Evolutionary conservation across 2,797 vertebrate species (phyloP).

Genomic region (Tamandua tetradactyla): DNA sequence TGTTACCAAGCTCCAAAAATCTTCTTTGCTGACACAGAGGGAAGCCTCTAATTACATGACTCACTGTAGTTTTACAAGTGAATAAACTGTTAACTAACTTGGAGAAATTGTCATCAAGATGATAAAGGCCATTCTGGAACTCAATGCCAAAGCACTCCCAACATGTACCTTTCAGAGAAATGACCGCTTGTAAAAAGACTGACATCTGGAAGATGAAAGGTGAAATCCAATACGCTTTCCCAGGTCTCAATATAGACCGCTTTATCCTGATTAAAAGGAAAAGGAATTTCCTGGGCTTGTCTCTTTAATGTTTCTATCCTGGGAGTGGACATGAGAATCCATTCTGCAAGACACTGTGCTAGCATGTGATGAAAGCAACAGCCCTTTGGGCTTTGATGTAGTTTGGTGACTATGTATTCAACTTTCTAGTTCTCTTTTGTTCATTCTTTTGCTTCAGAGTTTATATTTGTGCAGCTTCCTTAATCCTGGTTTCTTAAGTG

Average conservation of each 20-base stretch:
- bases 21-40: conserved; percentile 80
- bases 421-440: neutral
- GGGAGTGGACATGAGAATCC: neutral
- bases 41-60: conserved; percentile 84
- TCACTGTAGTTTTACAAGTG: conserved; percentile 83
- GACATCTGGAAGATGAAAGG: conserved; percentile 73
- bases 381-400: neutral
- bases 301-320: conserved; percentile 51
- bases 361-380: neutral
- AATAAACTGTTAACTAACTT: conserved; percentile 83
- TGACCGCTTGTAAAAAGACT: conserved; percentile 70
- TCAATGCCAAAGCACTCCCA: conserved; percentile 63
- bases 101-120: conserved; percentile 80
- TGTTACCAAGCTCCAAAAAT: conserved; percentile 79
- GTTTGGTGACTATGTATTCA: neutral
- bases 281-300: conserved; percentile 55
- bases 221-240: conserved; percentile 70
- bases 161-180: conserved; percentile 77
- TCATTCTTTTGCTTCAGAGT: conserved; percentile 33
- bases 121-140: conserved; percentile 77
- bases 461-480: neutral
- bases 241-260: conserved; percentile 50
- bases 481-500: conserved; percentile 42
- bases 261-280: conserved; percentile 72
- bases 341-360: neutral